Base-by-base conservation (phyloP, 2,113 vertebrate genomes). In the Entelurus aequoreus region DNA sequence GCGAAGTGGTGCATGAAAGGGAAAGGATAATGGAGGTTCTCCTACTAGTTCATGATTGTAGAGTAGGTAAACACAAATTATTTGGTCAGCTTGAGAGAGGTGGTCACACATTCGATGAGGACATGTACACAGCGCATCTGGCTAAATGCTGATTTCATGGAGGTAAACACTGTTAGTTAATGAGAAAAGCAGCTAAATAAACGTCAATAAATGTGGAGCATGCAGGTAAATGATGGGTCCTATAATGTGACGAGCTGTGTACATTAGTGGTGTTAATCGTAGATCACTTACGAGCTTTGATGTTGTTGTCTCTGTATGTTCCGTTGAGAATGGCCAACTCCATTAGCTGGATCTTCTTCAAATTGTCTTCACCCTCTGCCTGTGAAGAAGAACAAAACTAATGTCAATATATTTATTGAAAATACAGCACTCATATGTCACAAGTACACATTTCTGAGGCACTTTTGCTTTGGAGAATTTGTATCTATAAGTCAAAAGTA, bases 341-440 rank as follows among this genome's bases (percentile, higher is more conserved):
- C 91, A 93, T 93, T 71, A 93, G 84, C 77, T 93, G 91, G 88
- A 93, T 91, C 85, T 93, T 93, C 88, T 93, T 93, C 79, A 93
- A 86, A 68, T 93, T 93, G 75, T 93, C 91, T 74, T 92, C 91
- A 54, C 91, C 91, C 68, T 92, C 91, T 13, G 91, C 91, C 91
- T 92, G 77, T 4, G 52, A 62, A 54, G 16, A 35, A 21, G 10
- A 13, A 48, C 46, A 50, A 66, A 6, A 50, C 46, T 12, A 8
- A 65, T 14, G 49, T 16, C 36, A 40, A 16, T 40, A 9, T 16
- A 38, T 38, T 4, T 8, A 8, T n/a, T 8, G n/a, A 8, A 9
- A 40, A 37, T 40, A 38, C 1, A 40, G 40, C 15, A 10, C 15
- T 11, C 19, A 19, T 1, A 19, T 19, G 19, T 19, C 19, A 19